These are phyloP conservation scores for Biston stratarius DNA, from an alignment of 2,888 invertebrate species.

Conservation along the genomic window DNA sequence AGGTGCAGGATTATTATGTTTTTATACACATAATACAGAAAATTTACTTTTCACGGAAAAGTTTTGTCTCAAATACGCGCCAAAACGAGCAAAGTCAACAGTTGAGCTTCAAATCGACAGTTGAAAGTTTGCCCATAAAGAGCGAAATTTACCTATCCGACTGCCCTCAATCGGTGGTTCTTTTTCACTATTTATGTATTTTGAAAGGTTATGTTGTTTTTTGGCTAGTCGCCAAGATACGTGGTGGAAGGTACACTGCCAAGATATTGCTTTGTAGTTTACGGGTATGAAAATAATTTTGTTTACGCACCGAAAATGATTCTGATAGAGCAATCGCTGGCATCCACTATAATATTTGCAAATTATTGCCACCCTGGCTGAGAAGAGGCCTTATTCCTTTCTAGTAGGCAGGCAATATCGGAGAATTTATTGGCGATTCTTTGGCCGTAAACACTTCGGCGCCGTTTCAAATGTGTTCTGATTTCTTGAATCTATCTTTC, in stretches of 20 bases:
- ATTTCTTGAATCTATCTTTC: conserved; percentile 22
- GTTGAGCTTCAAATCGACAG: conserved; percentile 17
- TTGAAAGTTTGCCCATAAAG: conserved; percentile 36
- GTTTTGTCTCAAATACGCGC: background rate
- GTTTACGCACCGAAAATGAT: conserved; percentile 33
- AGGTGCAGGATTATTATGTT: too few relatives aligned
- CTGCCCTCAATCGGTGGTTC: conserved; percentile 34
- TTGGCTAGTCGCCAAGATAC: conserved; percentile 34
- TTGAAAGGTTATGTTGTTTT: conserved; percentile 40
- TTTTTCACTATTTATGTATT: conserved; percentile 39
- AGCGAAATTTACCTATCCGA: conserved; percentile 33
- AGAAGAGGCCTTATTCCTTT: conserved; percentile 24
- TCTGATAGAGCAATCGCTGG: conserved; percentile 32
- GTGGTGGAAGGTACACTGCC: conserved; percentile 32
- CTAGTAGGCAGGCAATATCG: conserved; percentile 25
- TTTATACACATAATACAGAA: background rate
- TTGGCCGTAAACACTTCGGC: conserved; percentile 31
- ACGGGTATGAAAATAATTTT: conserved; percentile 35
- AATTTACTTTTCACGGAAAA: background rate
- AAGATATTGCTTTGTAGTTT: conserved; percentile 32
- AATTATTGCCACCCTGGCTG: conserved; percentile 30
- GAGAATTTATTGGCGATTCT: conserved; percentile 32
- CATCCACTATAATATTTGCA: conserved; percentile 35
- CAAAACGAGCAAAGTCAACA: conserved; percentile 22
- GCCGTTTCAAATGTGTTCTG: conserved; percentile 14